Conservation (phyloP, 2,888 invertebrate species). For the Acholoe squamosa region DNA sequence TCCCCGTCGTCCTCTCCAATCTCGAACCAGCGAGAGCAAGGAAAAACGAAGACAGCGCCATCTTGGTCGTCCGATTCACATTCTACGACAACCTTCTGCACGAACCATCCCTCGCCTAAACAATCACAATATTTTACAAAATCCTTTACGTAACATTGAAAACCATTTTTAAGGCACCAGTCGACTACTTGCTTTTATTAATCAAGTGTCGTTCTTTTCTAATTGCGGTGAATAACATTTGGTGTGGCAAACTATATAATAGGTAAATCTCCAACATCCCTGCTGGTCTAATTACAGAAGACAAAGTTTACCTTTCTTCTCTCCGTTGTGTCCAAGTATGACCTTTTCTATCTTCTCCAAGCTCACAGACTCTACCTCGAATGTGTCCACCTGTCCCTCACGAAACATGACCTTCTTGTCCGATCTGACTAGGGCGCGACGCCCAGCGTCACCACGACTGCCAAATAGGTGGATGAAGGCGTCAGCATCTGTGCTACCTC, state of each 20-base stretch:
- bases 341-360: constrained; percentile 77
- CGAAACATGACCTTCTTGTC: constrained; percentile 66
- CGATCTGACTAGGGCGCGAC: constrained; percentile 66
- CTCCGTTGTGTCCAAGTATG: constrained; percentile 77
- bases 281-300: too few relatives aligned
- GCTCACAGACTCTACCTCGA: constrained; percentile 80
- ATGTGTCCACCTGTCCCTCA: constrained; percentile 76
- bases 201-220: too few relatives aligned
- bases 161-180: too few relatives aligned
- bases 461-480: constrained; percentile 71
- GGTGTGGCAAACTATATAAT: too few relatives aligned
- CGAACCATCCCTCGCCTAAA: constrained; percentile 75
- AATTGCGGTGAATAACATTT: too few relatives aligned
- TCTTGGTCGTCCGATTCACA: constrained; percentile 61
- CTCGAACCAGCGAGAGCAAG: constrained; percentile 73
- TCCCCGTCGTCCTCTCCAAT: constrained; percentile 74
- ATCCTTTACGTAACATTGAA: too few relatives aligned
- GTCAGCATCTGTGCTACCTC: constrained; percentile 72
- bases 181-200: too few relatives aligned
- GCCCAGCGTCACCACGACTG: constrained; percentile 70
- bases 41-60: constrained; percentile 53
- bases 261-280: too few relatives aligned
- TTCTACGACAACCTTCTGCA: constrained; percentile 74
- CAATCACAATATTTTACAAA: neutral
- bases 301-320: constrained; percentile 68